phyloP scores from a whole-genome alignment of 2,888 invertebrate species.

The Blomia tropicalis region DNA sequence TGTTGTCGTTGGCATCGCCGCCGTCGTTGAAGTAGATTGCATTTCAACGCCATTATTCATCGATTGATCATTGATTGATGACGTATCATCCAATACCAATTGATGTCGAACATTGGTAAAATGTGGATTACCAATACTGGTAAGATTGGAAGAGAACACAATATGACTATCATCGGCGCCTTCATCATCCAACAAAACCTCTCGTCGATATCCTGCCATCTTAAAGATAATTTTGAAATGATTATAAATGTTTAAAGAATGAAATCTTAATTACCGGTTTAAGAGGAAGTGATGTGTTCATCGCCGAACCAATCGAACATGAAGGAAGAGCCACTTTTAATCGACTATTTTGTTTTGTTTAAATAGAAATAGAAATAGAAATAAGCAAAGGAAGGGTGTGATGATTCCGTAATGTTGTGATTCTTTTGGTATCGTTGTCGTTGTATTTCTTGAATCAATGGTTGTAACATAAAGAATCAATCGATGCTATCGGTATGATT shows the following conservation, averaged over 20 bases:
- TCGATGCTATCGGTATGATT: too few relatives aligned
- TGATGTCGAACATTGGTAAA: conserved; percentile 14
- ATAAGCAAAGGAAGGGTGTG: too few relatives aligned
- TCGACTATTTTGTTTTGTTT: too few relatives aligned
- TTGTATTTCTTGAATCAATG: too few relatives aligned
- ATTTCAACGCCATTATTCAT: not conserved
- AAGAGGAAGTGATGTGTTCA: conserved; percentile 1
- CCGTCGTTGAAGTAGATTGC: not conserved
- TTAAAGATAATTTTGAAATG: conserved; percentile 22
- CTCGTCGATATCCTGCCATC: conserved; percentile 23
- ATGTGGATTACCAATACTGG: conserved; percentile 23
- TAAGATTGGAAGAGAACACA: conserved; percentile 14
- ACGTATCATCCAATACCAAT: not conserved
- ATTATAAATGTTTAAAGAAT: not conserved
- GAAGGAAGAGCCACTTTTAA: too few relatives aligned
- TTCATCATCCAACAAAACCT: conserved; percentile 8
- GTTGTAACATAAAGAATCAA: too few relatives aligned
- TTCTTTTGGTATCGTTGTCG: too few relatives aligned
- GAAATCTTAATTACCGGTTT: conserved; percentile 5
- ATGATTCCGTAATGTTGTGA: too few relatives aligned
- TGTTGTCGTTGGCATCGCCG: not conserved
- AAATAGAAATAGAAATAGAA: too few relatives aligned
- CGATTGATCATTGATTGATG: not conserved
- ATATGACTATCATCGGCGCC: not conserved
- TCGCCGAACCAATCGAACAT: too few relatives aligned